phyloP scores from a whole-genome alignment of 2,888 invertebrate species.

The Phania funesta region DNA sequence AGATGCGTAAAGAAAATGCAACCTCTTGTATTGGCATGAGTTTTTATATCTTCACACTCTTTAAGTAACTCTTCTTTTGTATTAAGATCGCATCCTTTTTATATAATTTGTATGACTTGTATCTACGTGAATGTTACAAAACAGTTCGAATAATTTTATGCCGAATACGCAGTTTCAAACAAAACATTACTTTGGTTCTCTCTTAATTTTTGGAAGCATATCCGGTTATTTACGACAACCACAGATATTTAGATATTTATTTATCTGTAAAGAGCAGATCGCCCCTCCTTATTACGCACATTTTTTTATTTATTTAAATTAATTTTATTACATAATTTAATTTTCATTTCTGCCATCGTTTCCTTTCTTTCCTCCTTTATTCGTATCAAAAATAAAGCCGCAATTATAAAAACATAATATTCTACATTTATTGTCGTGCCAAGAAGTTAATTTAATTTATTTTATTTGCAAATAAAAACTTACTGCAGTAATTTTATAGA shows the following conservation, averaged over 20 bases:
- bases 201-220: too few species aligned
- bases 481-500: slow-evolving; percentile 2
- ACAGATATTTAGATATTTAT: neutral
- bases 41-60: too few species aligned
- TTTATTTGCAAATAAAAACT: neutral
- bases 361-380: neutral
- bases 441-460: neutral
- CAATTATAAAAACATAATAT: slow-evolving; percentile 44
- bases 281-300: slow-evolving; percentile 9
- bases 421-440: slow-evolving; percentile 14
- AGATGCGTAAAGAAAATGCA: too few species aligned
- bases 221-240: too few species aligned
- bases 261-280: neutral
- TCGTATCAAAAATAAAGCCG: slow-evolving; percentile 13
- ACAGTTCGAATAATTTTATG: too few species aligned
- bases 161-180: too few species aligned
- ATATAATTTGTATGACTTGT: too few species aligned
- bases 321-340: slow-evolving; percentile 45
- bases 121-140: too few species aligned
- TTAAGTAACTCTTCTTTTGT: too few species aligned
- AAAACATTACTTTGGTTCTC: too few species aligned
- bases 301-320: slow-evolving; percentile 44
- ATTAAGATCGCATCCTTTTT: too few species aligned
- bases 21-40: too few species aligned
- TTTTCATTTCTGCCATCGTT: slow-evolving; percentile 18